phyloP scores from a whole-genome alignment of 2,113 vertebrate species.

The Muntiacus muntjak region DNA sequence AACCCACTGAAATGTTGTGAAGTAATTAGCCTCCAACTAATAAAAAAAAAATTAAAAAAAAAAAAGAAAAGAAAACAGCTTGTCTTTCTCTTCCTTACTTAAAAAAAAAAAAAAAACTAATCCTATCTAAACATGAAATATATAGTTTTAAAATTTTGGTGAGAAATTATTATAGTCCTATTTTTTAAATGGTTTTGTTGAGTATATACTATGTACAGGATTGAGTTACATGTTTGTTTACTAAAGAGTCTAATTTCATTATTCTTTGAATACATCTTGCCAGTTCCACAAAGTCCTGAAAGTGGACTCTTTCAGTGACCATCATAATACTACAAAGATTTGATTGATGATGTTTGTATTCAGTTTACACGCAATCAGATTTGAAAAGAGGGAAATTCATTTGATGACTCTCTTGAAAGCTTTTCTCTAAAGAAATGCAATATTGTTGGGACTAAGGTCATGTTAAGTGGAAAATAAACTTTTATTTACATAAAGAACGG shows the following conservation, averaged over 20 bases:
- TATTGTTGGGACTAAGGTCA: background rate
- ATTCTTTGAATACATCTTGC: background rate
- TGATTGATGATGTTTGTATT: background rate
- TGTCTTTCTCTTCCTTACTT: background rate
- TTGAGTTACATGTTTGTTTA: background rate
- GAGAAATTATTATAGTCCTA: background rate
- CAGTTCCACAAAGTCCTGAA: background rate
- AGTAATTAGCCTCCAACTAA: too few species aligned
- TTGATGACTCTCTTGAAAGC: background rate
- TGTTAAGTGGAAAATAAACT: constrained; percentile 38
- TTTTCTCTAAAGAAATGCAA: background rate
- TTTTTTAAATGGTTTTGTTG: background rate
- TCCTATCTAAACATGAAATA: background rate
- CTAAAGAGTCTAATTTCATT: background rate
- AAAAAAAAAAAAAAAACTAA: background rate
- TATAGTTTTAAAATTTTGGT: background rate
- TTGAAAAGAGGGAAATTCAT: background rate
- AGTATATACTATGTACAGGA: background rate
- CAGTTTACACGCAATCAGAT: background rate
- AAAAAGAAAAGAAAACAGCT: background rate
- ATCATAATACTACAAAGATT: background rate
- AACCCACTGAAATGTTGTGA: too few species aligned
- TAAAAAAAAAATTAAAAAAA: too few species aligned
- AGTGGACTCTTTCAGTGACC: background rate
- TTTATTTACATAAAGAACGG: background rate